phyloP scores from a whole-genome alignment of 2,888 invertebrate species.

The Limnephilus auricula region DNA sequence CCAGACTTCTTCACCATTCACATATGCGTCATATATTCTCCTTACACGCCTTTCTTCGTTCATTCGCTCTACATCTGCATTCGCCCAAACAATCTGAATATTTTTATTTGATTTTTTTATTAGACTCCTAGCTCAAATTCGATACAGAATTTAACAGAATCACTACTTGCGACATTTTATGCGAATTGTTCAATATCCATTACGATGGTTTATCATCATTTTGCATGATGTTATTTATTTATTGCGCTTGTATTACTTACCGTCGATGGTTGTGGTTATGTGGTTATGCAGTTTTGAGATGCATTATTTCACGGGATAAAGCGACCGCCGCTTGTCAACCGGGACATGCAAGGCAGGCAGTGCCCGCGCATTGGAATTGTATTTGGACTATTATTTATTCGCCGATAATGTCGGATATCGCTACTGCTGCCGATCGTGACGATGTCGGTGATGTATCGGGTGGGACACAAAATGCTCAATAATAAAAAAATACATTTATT shows the following conservation, averaged over 20 bases:
- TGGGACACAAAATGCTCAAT: background rate
- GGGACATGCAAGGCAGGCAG: background rate
- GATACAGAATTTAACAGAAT: background rate
- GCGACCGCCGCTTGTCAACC: constrained; percentile 15
- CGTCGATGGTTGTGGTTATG: background rate
- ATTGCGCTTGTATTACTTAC: constrained; percentile 1
- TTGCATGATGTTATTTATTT: background rate
- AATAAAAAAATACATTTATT: no score
- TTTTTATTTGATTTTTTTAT: no score
- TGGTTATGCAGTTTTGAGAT: background rate
- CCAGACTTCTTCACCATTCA: no score
- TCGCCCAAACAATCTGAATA: no score
- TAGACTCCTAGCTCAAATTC: background rate
- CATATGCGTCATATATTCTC: no score
- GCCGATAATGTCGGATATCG: constrained; percentile 28
- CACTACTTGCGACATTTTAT: background rate
- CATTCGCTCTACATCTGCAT: no score
- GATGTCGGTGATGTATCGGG: constrained; percentile 14
- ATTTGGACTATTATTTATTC: constrained; percentile 12
- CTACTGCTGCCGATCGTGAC: constrained; percentile 35
- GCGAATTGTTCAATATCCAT: background rate
- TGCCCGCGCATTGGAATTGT: background rate
- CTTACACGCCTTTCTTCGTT: no score
- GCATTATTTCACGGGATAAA: background rate
- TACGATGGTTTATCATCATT: background rate